Evolutionary conservation across 2,797 vertebrate genomes (phyloP).

Genomic region (Cichlasoma orientale): DNA sequence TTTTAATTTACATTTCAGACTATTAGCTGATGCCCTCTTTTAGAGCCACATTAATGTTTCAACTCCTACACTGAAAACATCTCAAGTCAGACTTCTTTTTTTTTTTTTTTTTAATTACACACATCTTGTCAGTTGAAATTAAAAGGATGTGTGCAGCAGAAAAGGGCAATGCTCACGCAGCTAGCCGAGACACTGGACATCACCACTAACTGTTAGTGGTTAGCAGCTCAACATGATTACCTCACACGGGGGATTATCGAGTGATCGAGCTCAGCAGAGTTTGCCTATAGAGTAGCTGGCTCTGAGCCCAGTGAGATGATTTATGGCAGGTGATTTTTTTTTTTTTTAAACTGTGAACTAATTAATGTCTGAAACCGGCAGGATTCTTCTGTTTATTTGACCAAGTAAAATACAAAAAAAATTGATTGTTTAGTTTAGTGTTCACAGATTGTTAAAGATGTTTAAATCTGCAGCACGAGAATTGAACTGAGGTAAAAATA

Average conservation of each 20-base stretch:
- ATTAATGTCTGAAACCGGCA: conserved; percentile 44
- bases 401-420: conserved; percentile 15
- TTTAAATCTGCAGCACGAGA: conserved; percentile 3
- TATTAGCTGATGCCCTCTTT: conserved; percentile 33
- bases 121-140: conserved; percentile 11
- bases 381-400: conserved; percentile 36
- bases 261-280: neutral
- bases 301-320: conserved; percentile 16
- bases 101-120: neutral
- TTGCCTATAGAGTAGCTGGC: neutral
- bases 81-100: neutral
- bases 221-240: neutral
- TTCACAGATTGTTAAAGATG: conserved; percentile 19
- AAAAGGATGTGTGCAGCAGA: neutral
- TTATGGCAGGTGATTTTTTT: conserved; percentile 7
- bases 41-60: conserved; percentile 8
- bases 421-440: conserved; percentile 1
- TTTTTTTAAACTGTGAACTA: conserved; percentile 16
- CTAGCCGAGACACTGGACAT: neutral
- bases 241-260: conserved; percentile 7
- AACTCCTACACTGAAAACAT: neutral
- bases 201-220: neutral
- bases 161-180: neutral
- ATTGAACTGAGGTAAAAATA: conserved; percentile 9
- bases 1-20: conserved; percentile 50